Conservation (phyloP, 2,797 vertebrate genomes). For the Pangasius macronema region DNA sequence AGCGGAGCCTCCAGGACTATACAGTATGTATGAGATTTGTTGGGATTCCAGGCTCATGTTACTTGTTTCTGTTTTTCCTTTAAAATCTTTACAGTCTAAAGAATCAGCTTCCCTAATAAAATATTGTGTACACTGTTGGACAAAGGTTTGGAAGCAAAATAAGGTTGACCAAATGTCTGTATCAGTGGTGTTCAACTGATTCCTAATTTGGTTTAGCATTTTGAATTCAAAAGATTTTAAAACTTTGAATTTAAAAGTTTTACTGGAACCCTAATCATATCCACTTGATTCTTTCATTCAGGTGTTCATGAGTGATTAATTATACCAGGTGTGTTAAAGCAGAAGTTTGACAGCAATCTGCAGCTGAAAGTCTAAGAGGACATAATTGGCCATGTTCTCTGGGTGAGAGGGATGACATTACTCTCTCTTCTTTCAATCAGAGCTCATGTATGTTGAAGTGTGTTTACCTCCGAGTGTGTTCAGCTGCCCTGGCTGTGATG, state of each 20-base stretch:
- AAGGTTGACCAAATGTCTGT: background rate
- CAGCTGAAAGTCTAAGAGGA: background rate
- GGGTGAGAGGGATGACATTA: background rate
- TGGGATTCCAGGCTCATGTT: conserved; percentile 13
- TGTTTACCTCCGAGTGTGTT: background rate
- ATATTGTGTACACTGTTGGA: background rate
- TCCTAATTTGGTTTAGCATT: background rate
- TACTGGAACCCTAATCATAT: background rate
- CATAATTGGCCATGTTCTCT: background rate
- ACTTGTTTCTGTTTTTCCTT: background rate
- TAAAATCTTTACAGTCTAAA: background rate
- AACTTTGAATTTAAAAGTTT: background rate
- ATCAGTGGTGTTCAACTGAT: background rate
- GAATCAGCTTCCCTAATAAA: background rate
- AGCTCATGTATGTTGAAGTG: background rate
- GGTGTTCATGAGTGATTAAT: background rate
- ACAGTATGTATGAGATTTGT: background rate
- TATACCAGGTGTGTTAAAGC: background rate
- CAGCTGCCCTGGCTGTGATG: background rate
- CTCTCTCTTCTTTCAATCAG: background rate
- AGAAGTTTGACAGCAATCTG: background rate
- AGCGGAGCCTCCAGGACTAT: background rate
- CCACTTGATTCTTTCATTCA: background rate
- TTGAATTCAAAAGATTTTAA: background rate
- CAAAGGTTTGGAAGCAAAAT: background rate